A percentile compares a stretch with the other conserved stretches of the same genome.
Evolutionary conservation across 2,797 vertebrate species (phyloP).

Genomic region (Cyclura pinguis): DNA sequence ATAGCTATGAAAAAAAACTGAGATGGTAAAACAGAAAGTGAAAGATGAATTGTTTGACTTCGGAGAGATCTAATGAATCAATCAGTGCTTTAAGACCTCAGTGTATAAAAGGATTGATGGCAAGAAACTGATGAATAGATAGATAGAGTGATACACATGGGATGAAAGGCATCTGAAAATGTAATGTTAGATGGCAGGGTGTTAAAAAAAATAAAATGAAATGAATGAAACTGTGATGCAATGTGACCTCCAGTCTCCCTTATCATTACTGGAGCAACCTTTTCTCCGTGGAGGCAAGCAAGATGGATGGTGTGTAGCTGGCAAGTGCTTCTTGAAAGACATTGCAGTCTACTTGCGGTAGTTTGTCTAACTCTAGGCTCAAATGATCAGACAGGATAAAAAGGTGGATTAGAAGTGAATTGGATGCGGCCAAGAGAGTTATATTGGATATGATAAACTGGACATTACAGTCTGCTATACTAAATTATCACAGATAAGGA

Average conservation of each 20-base stretch:
- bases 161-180: constrained; percentile 26
- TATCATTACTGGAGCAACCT: constrained; percentile 48
- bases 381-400: constrained; percentile 41
- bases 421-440: constrained; percentile 1
- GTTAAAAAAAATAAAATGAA: constrained; percentile 40
- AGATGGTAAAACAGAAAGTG: constrained; percentile 42
- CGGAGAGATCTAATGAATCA: constrained; percentile 51
- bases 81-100: constrained; percentile 46
- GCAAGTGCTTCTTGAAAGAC: constrained; percentile 30
- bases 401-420: constrained; percentile 42
- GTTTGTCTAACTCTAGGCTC: constrained; percentile 39
- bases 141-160: constrained; percentile 1
- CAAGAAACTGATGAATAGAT: constrained; percentile 42
- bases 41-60: constrained; percentile 51
- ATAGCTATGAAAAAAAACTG: background rate
- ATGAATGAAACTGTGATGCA: constrained; percentile 31
- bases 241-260: constrained; percentile 50
- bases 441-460: constrained; percentile 47
- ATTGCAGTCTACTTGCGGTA: constrained; percentile 27
- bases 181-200: constrained; percentile 38
- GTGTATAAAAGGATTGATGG: constrained; percentile 45
- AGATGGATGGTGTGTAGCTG: constrained; percentile 50
- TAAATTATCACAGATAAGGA: constrained; percentile 36
- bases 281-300: constrained; percentile 52
- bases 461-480: constrained; percentile 43